Base-by-base conservation (phyloP, 2,113 vertebrate genomes). In the Gymnarchus niloticus region DNA sequence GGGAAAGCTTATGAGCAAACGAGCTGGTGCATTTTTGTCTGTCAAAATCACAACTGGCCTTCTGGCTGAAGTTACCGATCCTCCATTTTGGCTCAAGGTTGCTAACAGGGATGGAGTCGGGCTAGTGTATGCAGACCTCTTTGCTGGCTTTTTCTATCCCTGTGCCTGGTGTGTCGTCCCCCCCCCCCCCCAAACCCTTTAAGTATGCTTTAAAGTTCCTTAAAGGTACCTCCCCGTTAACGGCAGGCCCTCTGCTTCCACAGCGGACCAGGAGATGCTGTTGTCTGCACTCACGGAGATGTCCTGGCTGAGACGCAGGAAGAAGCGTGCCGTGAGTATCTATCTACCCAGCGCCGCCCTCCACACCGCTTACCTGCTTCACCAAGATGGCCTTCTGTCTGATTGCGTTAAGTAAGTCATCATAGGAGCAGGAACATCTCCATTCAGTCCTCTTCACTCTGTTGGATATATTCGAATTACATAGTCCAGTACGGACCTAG, bases 301-400 rank as follows among this genome's bases (percentile, higher is more conserved):
- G 78, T 95, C 95, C 88, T 98, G 97, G 97, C 91, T 98, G 89
- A 95, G 90, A 87, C 95, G 92, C 88, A 97, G 94, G 92, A 96
- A 95, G 94, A 99, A 96, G 94, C 96, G 98, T 93, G 97, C 96
- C 52, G 96, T 96, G 90, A 96, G 95, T 94, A 78, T 86, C 88
- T 86, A 88, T 69, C 84, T 89, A 5, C n/a, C 54, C 56, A n/a
- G 33, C 9, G 3, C 41, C 12, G 44, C 23, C 56, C 56, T 59
- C 82, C 21, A 12, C 52, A 25, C 9, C 82, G 23, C n/a, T 49
- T 3, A 21, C 76, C 23, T 25, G 41, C 9, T 80, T 10, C 21
- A 10, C 49, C 46, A 25, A 33, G 14, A 10, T 59, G 1, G 7
- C 44, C 5, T 59, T 12, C 28, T 83, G 28, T 80, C 37, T 8